A percentile compares a stretch with the other conserved stretches of the same genome.
phyloP scores from a whole-genome alignment of 1,140 invertebrate genomes.

The Eueides isabella region DNA sequence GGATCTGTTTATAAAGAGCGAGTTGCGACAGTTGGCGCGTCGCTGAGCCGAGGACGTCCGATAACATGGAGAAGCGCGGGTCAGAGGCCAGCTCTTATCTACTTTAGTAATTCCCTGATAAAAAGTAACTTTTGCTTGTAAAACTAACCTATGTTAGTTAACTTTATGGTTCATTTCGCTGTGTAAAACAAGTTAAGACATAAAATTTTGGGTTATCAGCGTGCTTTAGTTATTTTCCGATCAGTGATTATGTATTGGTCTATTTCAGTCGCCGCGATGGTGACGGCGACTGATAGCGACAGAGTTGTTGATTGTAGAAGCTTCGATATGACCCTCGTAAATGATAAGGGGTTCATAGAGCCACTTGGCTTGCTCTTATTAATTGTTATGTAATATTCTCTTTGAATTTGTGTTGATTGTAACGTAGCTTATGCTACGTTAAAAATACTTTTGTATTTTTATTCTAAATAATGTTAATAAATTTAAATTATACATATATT shows the following conservation, averaged over 20 bases:
- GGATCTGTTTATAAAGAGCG: constrained; percentile 13
- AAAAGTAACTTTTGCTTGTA: too few relatives aligned
- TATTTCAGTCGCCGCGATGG: constrained; percentile 32
- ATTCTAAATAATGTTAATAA: too few relatives aligned
- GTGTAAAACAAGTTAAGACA: background rate
- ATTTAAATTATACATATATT: too few relatives aligned
- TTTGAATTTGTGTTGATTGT: too few relatives aligned
- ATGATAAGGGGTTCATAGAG: constrained; percentile 13
- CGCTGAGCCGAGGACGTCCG: constrained; percentile 33
- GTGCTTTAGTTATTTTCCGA: constrained; percentile 43
- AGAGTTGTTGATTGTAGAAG: constrained; percentile 24
- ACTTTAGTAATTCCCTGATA: too few relatives aligned
- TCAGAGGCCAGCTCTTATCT: constrained; percentile 35
- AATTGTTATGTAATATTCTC: background rate
- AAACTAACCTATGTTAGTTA: background rate
- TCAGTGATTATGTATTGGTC: constrained; percentile 40
- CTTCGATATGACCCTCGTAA: constrained; percentile 21
- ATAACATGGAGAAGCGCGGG: constrained; percentile 21
- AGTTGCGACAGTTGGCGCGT: constrained; percentile 28
- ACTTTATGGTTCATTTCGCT: background rate
- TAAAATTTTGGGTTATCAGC: constrained; percentile 33
- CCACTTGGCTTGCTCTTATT: background rate
- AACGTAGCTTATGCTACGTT: too few relatives aligned
- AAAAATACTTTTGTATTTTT: too few relatives aligned
- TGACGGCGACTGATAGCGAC: constrained; percentile 23